Conservation (phyloP, 2,888 invertebrate genomes). For the Incurvaria masculella region DNA sequence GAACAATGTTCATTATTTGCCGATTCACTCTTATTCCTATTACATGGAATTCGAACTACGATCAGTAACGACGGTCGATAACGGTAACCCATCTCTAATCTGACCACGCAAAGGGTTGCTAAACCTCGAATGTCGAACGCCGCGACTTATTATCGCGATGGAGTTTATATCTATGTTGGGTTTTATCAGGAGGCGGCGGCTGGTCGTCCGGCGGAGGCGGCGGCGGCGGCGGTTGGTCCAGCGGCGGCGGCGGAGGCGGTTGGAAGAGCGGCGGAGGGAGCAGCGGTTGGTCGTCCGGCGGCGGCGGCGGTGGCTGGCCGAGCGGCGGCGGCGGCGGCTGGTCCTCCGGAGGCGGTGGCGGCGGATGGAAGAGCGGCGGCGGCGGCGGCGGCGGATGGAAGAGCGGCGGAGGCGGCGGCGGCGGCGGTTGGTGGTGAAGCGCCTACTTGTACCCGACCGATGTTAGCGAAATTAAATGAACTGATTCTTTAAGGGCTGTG, state of each 20-base stretch:
- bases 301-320: constrained; percentile 9
- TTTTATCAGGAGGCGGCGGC: constrained; percentile 4
- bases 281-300: constrained; percentile 3
- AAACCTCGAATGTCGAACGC: neutral
- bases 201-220: neutral
- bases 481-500: no score
- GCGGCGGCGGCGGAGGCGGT: constrained; percentile 6
- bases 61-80: constrained; percentile 5
- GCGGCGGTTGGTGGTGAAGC: no score
- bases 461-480: no score
- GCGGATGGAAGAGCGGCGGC: no score
- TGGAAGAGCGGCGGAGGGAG: constrained; percentile 5
- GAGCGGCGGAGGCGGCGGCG: no score
- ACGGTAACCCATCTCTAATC: neutral
- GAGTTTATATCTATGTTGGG: constrained; percentile 4
- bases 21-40: neutral
- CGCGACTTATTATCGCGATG: constrained; percentile 3
- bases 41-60: constrained; percentile 2
- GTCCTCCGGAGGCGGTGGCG: no score
- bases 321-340: no score
- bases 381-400: no score
- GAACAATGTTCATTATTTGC: no score
- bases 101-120: no score
- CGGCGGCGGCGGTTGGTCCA: constrained; percentile 4
- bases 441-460: no score